phyloP scores from a whole-genome alignment of 2,888 invertebrate genomes.

The Taenaris catops region DNA sequence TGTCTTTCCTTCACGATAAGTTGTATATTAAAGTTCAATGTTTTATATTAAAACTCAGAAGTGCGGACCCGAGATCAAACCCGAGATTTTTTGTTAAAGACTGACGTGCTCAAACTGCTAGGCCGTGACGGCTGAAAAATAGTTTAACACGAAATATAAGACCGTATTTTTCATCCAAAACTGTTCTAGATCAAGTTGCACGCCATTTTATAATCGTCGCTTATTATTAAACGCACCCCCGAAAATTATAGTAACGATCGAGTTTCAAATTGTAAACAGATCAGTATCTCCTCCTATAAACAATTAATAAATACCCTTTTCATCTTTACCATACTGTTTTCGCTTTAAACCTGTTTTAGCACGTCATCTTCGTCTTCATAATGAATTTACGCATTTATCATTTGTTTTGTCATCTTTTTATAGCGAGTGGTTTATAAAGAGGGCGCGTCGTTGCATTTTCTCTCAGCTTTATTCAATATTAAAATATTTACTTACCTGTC shows the following conservation, averaged over 20 bases:
- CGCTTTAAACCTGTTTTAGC: slow-evolving; percentile 3
- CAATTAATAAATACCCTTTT: slow-evolving; percentile 9
- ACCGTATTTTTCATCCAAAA: slow-evolving; percentile 31
- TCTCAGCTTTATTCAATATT: too few species aligned
- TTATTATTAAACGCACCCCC: slow-evolving; percentile 55
- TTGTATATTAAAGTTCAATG: too few species aligned
- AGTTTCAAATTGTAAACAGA: slow-evolving; percentile 47
- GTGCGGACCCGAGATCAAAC: too few species aligned
- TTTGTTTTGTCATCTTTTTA: too few species aligned
- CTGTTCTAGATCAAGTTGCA: slow-evolving; percentile 34
- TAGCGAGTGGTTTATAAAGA: too few species aligned
- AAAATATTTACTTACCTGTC: too few species aligned
- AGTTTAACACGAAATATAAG: slow-evolving; percentile 1
- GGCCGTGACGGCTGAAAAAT: too few species aligned
- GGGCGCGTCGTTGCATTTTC: too few species aligned
- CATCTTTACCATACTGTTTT: slow-evolving; percentile 5
- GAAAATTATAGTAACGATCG: slow-evolving; percentile 28
- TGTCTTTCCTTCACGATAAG: too few species aligned
- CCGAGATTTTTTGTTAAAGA: background rate
- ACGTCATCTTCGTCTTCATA: slow-evolving; percentile 4
- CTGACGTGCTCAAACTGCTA: too few species aligned
- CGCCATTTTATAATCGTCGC: slow-evolving; percentile 53
- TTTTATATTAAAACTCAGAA: too few species aligned
- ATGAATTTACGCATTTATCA: too few species aligned
- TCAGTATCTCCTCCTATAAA: slow-evolving; percentile 22